Percentiles rank a stretch among this genome's conserved stretches.
Conservation (phyloP, 2,113 vertebrate genomes). For the Phalacrocorax carbo region DNA sequence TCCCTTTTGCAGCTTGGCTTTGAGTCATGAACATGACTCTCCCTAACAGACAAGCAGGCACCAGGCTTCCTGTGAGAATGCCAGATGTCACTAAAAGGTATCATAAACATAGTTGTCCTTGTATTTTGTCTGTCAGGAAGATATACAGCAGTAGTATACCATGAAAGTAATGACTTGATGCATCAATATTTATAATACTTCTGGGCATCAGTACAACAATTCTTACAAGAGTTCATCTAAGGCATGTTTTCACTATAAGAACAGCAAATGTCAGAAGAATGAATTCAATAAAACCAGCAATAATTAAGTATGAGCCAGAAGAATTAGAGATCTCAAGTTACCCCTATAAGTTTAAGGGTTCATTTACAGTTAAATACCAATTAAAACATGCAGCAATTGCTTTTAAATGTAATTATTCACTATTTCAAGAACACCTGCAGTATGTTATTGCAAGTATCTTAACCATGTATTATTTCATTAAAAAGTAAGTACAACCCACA, state of each 20-base stretch:
- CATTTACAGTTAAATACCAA: neutral
- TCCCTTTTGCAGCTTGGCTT: conserved; percentile 55
- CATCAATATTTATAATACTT: neutral
- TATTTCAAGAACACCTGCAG: neutral
- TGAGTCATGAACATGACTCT: conserved; percentile 23
- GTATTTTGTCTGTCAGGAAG: conserved; percentile 8
- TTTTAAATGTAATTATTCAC: neutral
- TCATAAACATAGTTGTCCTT: neutral
- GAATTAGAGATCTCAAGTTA: neutral
- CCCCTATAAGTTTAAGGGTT: neutral
- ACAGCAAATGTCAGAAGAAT: neutral
- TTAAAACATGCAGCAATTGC: neutral
- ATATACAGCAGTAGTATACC: conserved; percentile 3
- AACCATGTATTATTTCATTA: neutral
- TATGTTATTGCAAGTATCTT: neutral
- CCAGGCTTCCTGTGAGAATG: conserved; percentile 66
- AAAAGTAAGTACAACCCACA: neutral
- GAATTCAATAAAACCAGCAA: neutral
- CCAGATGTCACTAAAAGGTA: conserved; percentile 64
- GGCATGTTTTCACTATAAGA: neutral
- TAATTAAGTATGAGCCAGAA: neutral
- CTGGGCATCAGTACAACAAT: neutral
- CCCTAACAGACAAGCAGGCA: conserved; percentile 66
- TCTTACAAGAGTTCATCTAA: neutral
- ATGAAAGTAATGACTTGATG: neutral